Base-by-base conservation (phyloP, 2,113 vertebrate species). In the Clarias batrachus region DNA sequence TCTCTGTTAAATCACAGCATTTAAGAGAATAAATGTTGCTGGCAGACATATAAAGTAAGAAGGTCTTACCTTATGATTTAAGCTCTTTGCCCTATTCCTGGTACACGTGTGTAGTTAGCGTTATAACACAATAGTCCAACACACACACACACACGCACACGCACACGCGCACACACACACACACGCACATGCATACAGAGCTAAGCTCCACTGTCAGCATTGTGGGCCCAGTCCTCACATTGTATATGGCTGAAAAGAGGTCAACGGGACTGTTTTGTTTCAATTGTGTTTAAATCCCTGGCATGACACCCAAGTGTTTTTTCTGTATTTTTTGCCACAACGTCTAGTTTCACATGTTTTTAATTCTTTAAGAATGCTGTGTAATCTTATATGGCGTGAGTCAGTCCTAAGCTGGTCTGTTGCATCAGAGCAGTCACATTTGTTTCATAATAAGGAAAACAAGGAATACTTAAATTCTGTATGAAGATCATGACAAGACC, bases 181-280 rank as follows among this genome's bases (percentile, higher is more conserved):
- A 17, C 19, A 21, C 57, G 66, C 63, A 70, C 30, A 60, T 52
- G 60, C 33, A 80, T 85, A 89, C 77, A 82, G 85, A 88, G 86
- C 86, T 91, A 91, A 91, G 87, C 89, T 76, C 87, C 88, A 92
- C 80, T 88, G 92, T 94, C 94, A 94, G 94, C 94, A 95, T 83
- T 95, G 90, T 90, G 89, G 85, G 73, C 85, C 60, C 57, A 23
- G 86, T 82, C 86, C 87, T 89, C 87, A 90, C 91, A 93, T 92
- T 93, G 92, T 91, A 85, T 66, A 86, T 14, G 76, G 57, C 59
- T 90, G 54, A 88, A 87, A 88, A 91, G 82, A 62, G 71, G 63
- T 81, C 65, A 81, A 81, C 79, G 77, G 56, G 27, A 23, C 92
- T 89, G 81, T 87, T 89, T 91, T 81, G 63, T 81, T 89, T 90